These are phyloP conservation scores for Philopedon plagiatum DNA, from an alignment of 2,888 invertebrate species.

Conservation along the genomic window DNA sequence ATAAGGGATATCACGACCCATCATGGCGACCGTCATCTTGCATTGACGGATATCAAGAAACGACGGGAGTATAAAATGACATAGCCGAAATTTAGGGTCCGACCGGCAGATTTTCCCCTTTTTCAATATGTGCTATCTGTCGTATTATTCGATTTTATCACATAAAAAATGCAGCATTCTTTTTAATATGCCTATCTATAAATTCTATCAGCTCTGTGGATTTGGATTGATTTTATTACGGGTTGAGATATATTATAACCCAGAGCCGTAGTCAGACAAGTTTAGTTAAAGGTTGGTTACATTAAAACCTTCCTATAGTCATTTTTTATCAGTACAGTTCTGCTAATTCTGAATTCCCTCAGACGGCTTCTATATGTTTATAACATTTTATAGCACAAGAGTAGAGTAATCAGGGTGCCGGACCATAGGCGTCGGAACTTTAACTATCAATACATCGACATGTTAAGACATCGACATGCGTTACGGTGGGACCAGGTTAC, in stretches of 20 bases:
- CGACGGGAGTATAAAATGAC: conserved; percentile 62
- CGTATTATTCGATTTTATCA: conserved; percentile 56
- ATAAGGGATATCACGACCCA: conserved; percentile 24
- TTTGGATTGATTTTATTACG: conserved; percentile 30
- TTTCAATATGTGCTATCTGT: conserved; percentile 62
- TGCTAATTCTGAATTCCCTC: no score
- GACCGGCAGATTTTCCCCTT: conserved; percentile 53
- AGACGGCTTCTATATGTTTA: no score
- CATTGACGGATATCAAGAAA: conserved; percentile 66
- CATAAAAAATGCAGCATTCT: conserved; percentile 24
- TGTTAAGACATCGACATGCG: no score
- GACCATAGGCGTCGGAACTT: no score
- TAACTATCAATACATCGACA: no score
- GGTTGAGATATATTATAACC: conserved; percentile 5
- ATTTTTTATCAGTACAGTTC: no score
- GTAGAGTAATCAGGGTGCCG: no score
- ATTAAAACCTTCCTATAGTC: no score
- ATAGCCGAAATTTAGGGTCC: conserved; percentile 62
- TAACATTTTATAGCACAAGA: no score
- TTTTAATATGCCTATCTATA: conserved; percentile 33
- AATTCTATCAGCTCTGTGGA: conserved; percentile 25
- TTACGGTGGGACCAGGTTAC: no score
- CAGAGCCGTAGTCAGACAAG: not conserved
- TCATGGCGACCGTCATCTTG: conserved; percentile 62
- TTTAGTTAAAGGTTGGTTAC: not conserved